Percentiles rank a stretch among this genome's conserved stretches.
Evolutionary conservation across 2,888 invertebrate species (phyloP).

Genomic region (Athalia circularis): DNA sequence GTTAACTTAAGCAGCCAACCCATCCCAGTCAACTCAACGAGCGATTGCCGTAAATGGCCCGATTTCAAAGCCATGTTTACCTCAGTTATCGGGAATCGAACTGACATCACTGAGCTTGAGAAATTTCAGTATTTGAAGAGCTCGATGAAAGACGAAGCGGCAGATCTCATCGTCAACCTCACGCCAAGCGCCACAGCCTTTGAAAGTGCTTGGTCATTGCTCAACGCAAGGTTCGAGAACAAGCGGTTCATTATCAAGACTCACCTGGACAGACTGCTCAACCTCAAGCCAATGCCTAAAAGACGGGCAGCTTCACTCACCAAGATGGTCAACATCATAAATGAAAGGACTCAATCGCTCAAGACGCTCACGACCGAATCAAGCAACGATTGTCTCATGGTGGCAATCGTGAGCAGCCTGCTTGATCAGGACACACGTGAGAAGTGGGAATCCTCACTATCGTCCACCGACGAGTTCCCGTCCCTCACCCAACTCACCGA

Average conservation of each 20-base stretch:
- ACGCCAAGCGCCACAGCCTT: neutral
- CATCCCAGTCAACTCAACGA: neutral
- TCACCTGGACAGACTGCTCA: slow-evolving; percentile 8
- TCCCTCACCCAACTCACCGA: slow-evolving; percentile 12
- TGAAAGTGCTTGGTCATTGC: neutral
- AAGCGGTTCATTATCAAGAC: slow-evolving; percentile 7
- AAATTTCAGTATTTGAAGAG: neutral
- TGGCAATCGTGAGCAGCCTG: neutral
- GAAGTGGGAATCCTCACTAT: neutral
- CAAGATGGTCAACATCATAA: neutral
- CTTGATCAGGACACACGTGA: slow-evolving; percentile 12
- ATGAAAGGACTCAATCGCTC: slow-evolving; percentile 2
- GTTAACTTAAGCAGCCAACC: neutral
- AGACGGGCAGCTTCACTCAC: neutral
- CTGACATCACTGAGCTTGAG: neutral
- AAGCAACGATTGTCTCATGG: slow-evolving; percentile 12
- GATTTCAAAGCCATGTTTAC: slow-evolving; percentile 16
- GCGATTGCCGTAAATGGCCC: slow-evolving; percentile 4
- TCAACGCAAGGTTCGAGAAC: slow-evolving; percentile 4
- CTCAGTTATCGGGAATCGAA: slow-evolving; percentile 6
- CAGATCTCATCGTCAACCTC: slow-evolving; percentile 6
- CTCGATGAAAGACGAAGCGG: neutral
- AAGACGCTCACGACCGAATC: slow-evolving; percentile 3
- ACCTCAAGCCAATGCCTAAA: neutral
- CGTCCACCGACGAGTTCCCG: slow-evolving; percentile 1